Conservation (phyloP, 2,113 vertebrate genomes). For the Tichodroma muraria region DNA sequence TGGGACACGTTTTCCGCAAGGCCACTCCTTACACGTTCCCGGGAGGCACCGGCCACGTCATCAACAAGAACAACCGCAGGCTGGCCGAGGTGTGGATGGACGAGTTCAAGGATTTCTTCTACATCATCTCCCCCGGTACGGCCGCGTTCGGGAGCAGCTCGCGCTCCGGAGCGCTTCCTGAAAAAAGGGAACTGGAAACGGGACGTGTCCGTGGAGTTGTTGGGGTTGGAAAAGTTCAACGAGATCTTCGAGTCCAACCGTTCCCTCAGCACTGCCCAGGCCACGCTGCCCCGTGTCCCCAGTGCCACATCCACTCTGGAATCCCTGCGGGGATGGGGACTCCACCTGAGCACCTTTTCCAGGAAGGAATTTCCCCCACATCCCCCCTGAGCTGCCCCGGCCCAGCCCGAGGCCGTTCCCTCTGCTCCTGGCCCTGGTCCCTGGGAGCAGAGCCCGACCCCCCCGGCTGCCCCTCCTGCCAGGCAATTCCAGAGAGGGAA, state of each 20-base stretch:
- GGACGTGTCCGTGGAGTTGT: fast-evolving
- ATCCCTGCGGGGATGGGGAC: not conserved
- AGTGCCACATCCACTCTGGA: not conserved
- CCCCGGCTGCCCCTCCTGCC: not conserved
- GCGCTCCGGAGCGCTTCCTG: fast-evolving
- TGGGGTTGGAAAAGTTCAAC: not conserved
- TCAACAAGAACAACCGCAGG: constrained; percentile 97
- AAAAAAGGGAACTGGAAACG: fast-evolving
- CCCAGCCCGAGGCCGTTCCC: no score
- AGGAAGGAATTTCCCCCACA: not conserved
- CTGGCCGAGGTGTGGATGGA: constrained; percentile 99
- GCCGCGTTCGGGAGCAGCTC: fast-evolving
- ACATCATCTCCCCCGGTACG: constrained; percentile 96
- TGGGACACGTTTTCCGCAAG: constrained; percentile 96
- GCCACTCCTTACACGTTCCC: constrained; percentile 97
- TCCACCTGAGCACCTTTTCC: not conserved
- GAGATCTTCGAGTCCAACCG: fast-evolving
- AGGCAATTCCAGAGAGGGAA: not conserved
- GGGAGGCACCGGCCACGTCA: constrained; percentile 96
- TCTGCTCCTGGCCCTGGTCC: no score
- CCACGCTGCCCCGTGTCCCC: not conserved
- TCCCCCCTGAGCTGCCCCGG: no score
- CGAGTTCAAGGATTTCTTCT: constrained; percentile 99
- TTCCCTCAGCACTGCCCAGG: not conserved
- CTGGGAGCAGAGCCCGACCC: no score